Conservation (phyloP, 2,888 invertebrate species). For the Congeria kusceri region DNA sequence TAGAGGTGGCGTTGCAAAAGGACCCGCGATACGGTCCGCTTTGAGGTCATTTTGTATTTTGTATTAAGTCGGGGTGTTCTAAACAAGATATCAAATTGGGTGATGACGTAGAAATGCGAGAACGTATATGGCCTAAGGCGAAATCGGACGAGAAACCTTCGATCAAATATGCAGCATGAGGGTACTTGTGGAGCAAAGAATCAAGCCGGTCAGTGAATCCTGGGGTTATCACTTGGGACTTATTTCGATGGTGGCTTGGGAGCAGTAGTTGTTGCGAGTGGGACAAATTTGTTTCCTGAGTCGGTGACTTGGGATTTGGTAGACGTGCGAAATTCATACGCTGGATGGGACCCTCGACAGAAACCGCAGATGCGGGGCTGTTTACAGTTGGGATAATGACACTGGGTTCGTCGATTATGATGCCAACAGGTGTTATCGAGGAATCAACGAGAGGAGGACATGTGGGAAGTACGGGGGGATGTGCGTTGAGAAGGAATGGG, state of each 20-base stretch:
- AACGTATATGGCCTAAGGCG: neutral
- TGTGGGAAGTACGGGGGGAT: no score
- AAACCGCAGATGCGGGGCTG: conserved; percentile 38
- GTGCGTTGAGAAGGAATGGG: no score
- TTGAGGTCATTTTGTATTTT: neutral
- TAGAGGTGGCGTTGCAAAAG: conserved; percentile 2
- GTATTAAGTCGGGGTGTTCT: conserved; percentile 5
- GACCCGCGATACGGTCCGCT: neutral
- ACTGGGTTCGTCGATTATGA: conserved; percentile 22
- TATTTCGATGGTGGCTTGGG: conserved; percentile 2
- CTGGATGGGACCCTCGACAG: conserved; percentile 38
- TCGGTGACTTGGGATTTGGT: neutral
- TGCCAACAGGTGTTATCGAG: no score
- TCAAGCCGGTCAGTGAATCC: conserved; percentile 1
- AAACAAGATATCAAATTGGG: conserved; percentile 2
- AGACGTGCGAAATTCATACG: conserved; percentile 9
- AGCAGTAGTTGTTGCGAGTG: neutral
- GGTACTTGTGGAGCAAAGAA: conserved; percentile 12
- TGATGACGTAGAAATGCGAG: neutral
- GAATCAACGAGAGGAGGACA: no score
- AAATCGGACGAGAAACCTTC: conserved; percentile 24
- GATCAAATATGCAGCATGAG: conserved; percentile 1
- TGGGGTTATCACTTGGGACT: conserved; percentile 12
- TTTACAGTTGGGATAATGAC: conserved; percentile 17
- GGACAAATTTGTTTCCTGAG: no score